Base-by-base conservation (phyloP, 1,140 invertebrate species). In the Camponotus pennsylvanicus region DNA sequence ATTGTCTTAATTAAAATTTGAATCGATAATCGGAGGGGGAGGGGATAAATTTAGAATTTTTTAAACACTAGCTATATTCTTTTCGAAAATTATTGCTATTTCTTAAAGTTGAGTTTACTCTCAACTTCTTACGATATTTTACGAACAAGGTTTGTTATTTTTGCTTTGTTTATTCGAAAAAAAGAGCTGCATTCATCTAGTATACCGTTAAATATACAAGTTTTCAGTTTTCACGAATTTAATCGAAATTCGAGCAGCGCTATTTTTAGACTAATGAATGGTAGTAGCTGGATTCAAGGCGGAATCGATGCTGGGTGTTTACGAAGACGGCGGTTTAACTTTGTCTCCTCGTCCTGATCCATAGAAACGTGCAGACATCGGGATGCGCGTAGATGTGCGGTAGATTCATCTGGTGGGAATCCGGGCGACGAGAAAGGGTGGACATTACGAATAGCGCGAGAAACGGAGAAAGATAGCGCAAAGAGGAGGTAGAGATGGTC, bases 351-450 rank as follows among this genome's bases (percentile, higher is more conserved):
- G 57, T 42, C 32, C 42, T 75, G 73, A 52, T 75, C 80, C 37
- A 32, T 21, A 61, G 73, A 87, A 61, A 70, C 87, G 42, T 55
- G 59, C 67, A 45, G 87, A 73, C 73, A 67, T 61, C 61, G 49
- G 42, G 42, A 79, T 55, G 80, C 75, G 66, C 78, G 73, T 82
- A 86, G 86, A 88, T 82, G 83, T 79, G 49, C 66, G 79, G 89
- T 88, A 84, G 86, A 88, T 90, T 90, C 89, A 76, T 88, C 83
- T 86, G 86, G 59, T 88, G 88, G 86, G 86, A 86, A 89, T 83
- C 45, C 55, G 77, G 80, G 63, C 87, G 63, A 52, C 64, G 67
- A 7, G 70, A 69, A 70, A 88, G 63, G 64, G 61, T 37, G 86
- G 6, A 34, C 69, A 61, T 76, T 66, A 69, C 40, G 61, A 42